phyloP scores from a whole-genome alignment of 1,140 invertebrate species.

The Hypsibius dujardini region DNA sequence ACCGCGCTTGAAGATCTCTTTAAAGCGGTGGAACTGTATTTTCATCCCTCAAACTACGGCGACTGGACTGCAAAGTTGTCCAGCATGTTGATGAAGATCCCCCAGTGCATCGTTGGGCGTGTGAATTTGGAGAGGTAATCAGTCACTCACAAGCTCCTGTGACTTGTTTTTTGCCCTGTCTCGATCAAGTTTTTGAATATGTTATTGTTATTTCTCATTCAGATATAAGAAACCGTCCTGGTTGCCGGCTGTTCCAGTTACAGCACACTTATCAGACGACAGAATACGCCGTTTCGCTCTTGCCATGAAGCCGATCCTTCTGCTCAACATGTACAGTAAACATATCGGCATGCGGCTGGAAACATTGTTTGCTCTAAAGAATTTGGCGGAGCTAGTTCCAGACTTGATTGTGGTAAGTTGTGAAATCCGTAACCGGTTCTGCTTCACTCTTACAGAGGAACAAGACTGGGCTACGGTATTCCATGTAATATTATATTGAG shows the following conservation, averaged over 20 bases:
- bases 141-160: not conserved
- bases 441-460: no score
- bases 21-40: constrained; percentile 64
- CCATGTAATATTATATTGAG: no score
- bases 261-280: constrained; percentile 44
- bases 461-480: no score
- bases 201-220: no score
- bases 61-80: constrained; percentile 42
- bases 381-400: constrained; percentile 59
- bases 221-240: not conserved
- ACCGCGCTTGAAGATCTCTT: constrained; percentile 51
- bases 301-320: constrained; percentile 45
- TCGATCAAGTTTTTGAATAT: no score
- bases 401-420: constrained; percentile 46
- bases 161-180: no score
- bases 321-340: constrained; percentile 58
- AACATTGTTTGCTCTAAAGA: constrained; percentile 43
- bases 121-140: not conserved
- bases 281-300: constrained; percentile 68
- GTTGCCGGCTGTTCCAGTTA: not conserved
- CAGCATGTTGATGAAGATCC: not conserved
- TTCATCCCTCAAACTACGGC: constrained; percentile 69
- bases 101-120: not conserved
- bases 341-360: constrained; percentile 45
- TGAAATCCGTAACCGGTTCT: no score